Evolutionary conservation across 1,140 invertebrate genomes (phyloP).

Genomic region (Papilio dardanus): DNA sequence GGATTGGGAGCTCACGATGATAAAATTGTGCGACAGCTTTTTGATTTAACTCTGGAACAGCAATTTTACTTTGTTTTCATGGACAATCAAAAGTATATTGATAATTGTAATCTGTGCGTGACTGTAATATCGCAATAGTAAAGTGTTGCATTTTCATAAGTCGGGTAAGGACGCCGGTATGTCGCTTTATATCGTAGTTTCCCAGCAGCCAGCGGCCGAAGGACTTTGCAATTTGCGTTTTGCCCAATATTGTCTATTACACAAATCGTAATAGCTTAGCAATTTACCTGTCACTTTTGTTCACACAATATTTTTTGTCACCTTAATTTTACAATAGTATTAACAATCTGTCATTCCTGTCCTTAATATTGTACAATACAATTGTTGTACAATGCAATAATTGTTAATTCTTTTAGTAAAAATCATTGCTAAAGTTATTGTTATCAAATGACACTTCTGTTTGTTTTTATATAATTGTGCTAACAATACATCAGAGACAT

Average conservation of each 20-base stretch:
- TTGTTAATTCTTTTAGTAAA: background rate
- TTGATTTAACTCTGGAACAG: too few relatives aligned
- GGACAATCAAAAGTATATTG: background rate
- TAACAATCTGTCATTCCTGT: background rate
- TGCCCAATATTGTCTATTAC: constrained; percentile 30
- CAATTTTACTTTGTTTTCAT: background rate
- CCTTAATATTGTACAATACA: background rate
- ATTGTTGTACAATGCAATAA: background rate
- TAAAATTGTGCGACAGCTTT: background rate
- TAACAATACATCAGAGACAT: background rate
- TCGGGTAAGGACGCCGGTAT: constrained; percentile 18
- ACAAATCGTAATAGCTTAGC: constrained; percentile 15
- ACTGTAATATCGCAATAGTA: constrained; percentile 6
- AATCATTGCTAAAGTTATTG: background rate
- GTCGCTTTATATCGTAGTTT: constrained; percentile 17
- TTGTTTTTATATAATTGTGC: background rate
- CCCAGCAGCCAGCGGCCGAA: background rate
- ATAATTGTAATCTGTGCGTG: background rate
- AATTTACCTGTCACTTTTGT: constrained; percentile 9
- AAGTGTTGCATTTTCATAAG: constrained; percentile 29
- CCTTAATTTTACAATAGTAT: background rate
- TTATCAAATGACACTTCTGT: background rate
- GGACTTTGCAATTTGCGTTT: constrained; percentile 12
- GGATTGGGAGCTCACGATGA: background rate
- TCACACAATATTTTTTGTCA: background rate